These are phyloP conservation scores for Parotocinclus haroldoi DNA, from an alignment of 2,797 vertebrate species.

Conservation along the genomic window DNA sequence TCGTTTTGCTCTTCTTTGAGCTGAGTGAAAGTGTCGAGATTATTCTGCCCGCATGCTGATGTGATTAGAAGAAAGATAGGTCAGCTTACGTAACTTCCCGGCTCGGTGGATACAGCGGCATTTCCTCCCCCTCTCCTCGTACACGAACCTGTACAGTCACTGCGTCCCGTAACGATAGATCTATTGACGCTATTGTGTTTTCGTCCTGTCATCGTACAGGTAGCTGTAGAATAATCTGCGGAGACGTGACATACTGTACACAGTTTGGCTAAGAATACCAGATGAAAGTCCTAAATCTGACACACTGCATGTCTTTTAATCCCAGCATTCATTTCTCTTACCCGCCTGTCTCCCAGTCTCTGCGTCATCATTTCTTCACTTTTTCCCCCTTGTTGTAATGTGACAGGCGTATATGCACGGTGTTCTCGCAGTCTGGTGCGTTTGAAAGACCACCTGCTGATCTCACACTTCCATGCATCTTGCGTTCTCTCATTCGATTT, in stretches of 20 bases:
- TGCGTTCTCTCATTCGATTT: background rate
- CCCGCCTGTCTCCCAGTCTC: background rate
- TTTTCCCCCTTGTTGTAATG: constrained; percentile 13
- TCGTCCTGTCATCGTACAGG: no score
- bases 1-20: constrained; percentile 12
- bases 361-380: constrained; percentile 8
- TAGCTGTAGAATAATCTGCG: no score
- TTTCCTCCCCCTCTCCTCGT: background rate
- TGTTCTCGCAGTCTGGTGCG: constrained; percentile 33
- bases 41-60: constrained; percentile 41
- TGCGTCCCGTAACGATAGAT: no score
- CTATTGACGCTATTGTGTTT: no score
- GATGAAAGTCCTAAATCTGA: no score
- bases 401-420: constrained; percentile 26
- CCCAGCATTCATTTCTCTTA: background rate
- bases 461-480: constrained; percentile 12
- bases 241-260: no score
- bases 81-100: constrained; percentile 62
- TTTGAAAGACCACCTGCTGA: constrained; percentile 26
- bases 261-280: no score
- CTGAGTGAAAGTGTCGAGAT: constrained; percentile 45
- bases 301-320: constrained; percentile 1
- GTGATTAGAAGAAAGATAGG: constrained; percentile 59
- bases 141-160: constrained; percentile 1
- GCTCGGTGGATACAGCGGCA: constrained; percentile 17